phyloP scores from a whole-genome alignment of 30 jellyfish, hydroid and myxozoan species.

The Aurelia coerulea region DNA sequence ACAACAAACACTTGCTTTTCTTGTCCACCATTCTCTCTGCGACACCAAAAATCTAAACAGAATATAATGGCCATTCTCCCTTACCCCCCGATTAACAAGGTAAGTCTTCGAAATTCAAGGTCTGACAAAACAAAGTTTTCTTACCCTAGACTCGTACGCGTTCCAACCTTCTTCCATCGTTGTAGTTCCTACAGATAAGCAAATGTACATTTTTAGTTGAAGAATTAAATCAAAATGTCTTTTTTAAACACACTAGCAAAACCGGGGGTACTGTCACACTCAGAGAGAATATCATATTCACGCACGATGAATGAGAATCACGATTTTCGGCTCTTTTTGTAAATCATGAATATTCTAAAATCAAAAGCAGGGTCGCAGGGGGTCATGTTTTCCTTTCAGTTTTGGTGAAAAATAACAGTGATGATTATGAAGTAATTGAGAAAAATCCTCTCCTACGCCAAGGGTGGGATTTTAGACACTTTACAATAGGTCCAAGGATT shows the following conservation, averaged over 20 bases:
- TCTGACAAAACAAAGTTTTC: background rate
- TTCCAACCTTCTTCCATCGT: constrained; percentile 91
- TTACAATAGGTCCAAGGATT: too few relatives aligned
- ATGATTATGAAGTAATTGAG: too few relatives aligned
- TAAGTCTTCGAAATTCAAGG: too few relatives aligned
- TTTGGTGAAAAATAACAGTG: too few relatives aligned
- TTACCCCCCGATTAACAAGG: too few relatives aligned
- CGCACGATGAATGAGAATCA: constrained; percentile 8
- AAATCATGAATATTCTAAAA: constrained; percentile 10
- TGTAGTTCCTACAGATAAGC: background rate
- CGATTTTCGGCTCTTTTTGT: constrained; percentile 24
- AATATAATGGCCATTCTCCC: too few relatives aligned
- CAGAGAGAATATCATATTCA: constrained; percentile 30
- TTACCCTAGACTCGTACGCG: constrained; percentile 91
- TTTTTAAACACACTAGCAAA: background rate
- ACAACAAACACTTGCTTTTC: too few relatives aligned
- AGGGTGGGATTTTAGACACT: too few relatives aligned
- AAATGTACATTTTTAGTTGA: constrained; percentile 8
- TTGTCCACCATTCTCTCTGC: too few relatives aligned
- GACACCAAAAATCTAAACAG: too few relatives aligned
- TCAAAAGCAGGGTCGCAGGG: constrained; percentile 13
- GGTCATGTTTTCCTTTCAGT: background rate
- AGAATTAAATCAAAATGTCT: background rate
- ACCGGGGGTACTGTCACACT: constrained; percentile 10
- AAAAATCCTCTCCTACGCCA: too few relatives aligned